Base-by-base conservation (phyloP, 2,888 invertebrate species). In the Tipula unca region DNA sequence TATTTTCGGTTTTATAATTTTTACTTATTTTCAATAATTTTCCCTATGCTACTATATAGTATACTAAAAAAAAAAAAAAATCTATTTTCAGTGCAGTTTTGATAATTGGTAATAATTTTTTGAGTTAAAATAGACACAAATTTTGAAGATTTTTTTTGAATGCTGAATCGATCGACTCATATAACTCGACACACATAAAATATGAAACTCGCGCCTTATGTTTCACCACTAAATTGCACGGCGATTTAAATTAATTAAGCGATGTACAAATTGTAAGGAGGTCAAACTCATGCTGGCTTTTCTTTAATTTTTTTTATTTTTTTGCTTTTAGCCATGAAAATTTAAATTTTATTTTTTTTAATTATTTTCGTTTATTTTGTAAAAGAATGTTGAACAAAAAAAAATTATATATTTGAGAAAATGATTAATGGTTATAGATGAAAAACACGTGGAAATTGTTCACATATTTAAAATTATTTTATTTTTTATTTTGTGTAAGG, bases 361-460 rank as follows among this genome's bases (percentile, higher is more conserved):
- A 48, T n/a, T 48, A 48, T 48, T 39, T 48, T 48, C 48, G n/a
- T 48, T 48, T 48, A 48, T 48, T 48, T 48, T n/a, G n/a, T 17
- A 10, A 25, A 69, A 69, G 69, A 69, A 69, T 69, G 69, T 69
- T 69, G 25, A 69, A 8, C 48, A 48, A 69, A 69, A 69, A 10
- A 48, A n/a, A n/a, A n/a, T n/a, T n/a, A n/a, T n/a, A 17, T 48
- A 3, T 25, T 69, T 13, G 20, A 25, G 20, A 25, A 69, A 25
- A 69, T 69, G 69, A 69, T 69, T 69, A 69, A 69, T 69, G 69
- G 25, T 69, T 69, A 69, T 69, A 69, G 69, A 69, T 13, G 69
- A 69, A 25, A 69, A 69, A 69, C 69, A 69, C 69, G 69, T 69
- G 69, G 69, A 69, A 69, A 69, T 69, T 69, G 69, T 69, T 69